Evolutionary conservation across 2,888 invertebrate genomes (phyloP), one percentile per base, ranked within the genome.

Genomic region (Leptarthrus brevirostris): DNA sequence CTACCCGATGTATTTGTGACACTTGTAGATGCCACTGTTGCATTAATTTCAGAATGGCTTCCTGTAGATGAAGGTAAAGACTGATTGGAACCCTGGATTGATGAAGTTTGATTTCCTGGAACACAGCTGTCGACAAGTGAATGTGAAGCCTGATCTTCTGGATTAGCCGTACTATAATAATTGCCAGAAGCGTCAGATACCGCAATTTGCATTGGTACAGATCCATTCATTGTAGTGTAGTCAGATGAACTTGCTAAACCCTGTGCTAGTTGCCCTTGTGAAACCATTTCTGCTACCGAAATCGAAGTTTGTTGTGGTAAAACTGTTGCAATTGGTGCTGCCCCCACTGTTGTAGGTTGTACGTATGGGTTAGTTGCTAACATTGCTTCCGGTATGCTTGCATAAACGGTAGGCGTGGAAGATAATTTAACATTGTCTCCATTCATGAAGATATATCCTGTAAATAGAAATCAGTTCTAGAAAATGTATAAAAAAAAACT

Each of bases 391-490:
- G 90, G 89, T 88, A 89, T 89, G 87, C 89, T 87, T 84, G 88
- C 86, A 85, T 88, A 90, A 83, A 89, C 89, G 87, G 89, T 89
- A 75, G 80, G 79, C 88, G 89, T 90, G 86, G 89, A 88, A 86
- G 89, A 89, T 87, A 89, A 88, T 88, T 91, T 91, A 85, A 90
- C 90, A 87, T 91, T 89, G 88, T 92, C 92, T 89, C 92, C 92
- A 90, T 92, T 92, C 92, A 92, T 92, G 89, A 90, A 92, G 87
- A 90, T 90, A 88, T 90, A 90, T 86, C 91, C 92, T 90, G 82
- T 52, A 83, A 82, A 80, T 77, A 77, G 8, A 30, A 30, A 5
- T 30, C 30, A n/a, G n/a, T n/a, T n/a, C n/a, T n/a, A n/a, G n/a
- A n/a, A n/a, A n/a, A n/a, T n/a, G n/a, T n/a, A n/a, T n/a, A n/a